A percentile compares a stretch with the other conserved stretches of the same genome.
Evolutionary conservation across 2,113 vertebrate species (phyloP).

Genomic region (Strigops habroptila): DNA sequence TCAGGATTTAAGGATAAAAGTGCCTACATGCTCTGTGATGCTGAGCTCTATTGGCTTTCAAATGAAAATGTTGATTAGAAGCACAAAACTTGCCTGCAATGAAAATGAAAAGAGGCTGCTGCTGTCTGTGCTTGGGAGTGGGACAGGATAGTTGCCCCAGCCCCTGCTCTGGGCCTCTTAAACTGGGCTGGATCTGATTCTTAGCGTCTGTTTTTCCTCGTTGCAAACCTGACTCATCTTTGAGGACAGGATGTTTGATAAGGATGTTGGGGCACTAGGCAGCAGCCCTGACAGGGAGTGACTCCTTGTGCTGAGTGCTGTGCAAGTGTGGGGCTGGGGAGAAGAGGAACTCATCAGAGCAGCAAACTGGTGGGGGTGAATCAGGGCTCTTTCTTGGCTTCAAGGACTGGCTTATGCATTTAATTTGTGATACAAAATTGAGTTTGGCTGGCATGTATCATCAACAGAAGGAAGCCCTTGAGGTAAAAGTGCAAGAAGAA

Average conservation of each 20-base stretch:
- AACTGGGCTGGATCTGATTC: neutral
- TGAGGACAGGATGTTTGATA: neutral
- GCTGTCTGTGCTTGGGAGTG: neutral
- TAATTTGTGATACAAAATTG: neutral
- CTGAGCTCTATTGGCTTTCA: constrained; percentile 5
- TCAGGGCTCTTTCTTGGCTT: neutral
- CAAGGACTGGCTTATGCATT: neutral
- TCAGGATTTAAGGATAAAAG: constrained; percentile 18
- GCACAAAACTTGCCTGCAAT: neutral
- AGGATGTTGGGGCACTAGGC: neutral
- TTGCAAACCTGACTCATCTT: neutral
- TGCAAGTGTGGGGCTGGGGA: neutral
- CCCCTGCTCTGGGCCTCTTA: neutral
- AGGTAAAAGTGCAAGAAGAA: neutral
- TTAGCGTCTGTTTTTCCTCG: neutral
- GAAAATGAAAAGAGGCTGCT: neutral
- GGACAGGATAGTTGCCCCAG: neutral
- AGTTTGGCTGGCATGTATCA: neutral
- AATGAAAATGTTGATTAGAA: neutral
- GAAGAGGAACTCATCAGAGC: neutral
- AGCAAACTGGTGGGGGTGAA: neutral
- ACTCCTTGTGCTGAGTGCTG: neutral
- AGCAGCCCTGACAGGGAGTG: neutral
- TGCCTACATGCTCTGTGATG: neutral
- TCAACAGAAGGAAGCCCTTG: neutral